Evolutionary conservation across 1,140 invertebrate species (phyloP).

Genomic region (Cotesia typhae): DNA sequence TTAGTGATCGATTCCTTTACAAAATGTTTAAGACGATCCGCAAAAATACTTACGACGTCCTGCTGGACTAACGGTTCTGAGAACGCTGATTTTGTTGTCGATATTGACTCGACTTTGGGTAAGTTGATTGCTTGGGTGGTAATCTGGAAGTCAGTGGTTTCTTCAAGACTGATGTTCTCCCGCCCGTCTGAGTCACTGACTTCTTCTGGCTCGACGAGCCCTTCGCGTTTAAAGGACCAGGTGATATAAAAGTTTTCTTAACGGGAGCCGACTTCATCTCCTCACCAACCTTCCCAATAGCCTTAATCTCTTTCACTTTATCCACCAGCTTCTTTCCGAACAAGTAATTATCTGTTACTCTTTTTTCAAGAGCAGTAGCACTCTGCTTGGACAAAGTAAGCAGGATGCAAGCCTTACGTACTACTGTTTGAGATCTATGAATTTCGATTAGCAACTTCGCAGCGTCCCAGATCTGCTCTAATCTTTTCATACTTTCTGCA

Average conservation of each 20-base stretch:
- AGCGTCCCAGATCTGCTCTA: not conserved
- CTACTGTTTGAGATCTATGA: not conserved
- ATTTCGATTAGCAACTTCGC: not conserved
- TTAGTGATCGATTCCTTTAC: conserved; percentile 24
- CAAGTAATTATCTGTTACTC: conserved; percentile 43
- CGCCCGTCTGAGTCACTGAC: not conserved
- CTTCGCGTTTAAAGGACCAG: not conserved
- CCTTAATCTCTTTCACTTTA: too few relatives aligned
- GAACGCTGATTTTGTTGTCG: not conserved
- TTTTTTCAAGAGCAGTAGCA: conserved; percentile 45
- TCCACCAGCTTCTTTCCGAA: conserved; percentile 20
- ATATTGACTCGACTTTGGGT: not conserved
- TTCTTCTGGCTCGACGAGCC: not conserved
- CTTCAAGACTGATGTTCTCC: not conserved
- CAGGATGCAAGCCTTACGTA: conserved; percentile 7
- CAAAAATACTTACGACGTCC: conserved; percentile 26
- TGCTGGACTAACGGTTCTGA: conserved; percentile 5
- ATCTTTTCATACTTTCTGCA: not conserved
- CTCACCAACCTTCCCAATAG: conserved; percentile 13
- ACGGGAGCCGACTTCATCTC: conserved; percentile 8
- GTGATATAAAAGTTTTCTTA: not conserved
- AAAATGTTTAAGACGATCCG: conserved; percentile 31
- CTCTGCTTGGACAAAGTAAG: conserved; percentile 20
- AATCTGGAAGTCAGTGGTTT: conserved; percentile 22
- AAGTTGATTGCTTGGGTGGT: conserved; percentile 20